Percentiles rank a stretch among this genome's conserved stretches.
phyloP scores from a whole-genome alignment of 1,140 invertebrate species.

The Penaeus japonicus region DNA sequence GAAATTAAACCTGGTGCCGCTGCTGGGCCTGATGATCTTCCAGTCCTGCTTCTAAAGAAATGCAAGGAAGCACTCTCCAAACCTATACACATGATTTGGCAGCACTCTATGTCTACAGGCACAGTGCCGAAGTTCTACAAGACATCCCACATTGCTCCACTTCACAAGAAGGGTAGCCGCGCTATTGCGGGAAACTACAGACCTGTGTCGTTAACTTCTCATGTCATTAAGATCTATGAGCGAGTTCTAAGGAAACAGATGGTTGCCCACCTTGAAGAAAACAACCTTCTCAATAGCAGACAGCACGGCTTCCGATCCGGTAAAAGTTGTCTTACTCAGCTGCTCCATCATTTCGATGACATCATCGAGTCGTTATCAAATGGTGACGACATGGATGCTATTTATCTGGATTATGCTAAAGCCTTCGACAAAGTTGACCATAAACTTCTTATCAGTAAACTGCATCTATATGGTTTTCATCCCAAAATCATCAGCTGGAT shows the following conservation, averaged over 20 bases:
- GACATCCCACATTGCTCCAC: too few species aligned
- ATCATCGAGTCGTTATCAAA: neutral
- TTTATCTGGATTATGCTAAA: neutral
- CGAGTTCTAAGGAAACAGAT: neutral
- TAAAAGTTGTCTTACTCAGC: slow-evolving; percentile 8
- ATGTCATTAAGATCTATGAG: slow-evolving; percentile 17
- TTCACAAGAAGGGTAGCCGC: too few species aligned
- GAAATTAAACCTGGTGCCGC: too few species aligned
- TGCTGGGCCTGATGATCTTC: too few species aligned
- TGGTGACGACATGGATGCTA: neutral
- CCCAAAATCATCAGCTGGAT: neutral
- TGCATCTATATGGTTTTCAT: neutral
- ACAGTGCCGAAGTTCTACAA: too few species aligned
- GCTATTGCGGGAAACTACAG: too few species aligned
- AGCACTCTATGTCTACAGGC: too few species aligned
- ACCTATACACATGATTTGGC: too few species aligned
- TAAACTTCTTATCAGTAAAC: neutral
- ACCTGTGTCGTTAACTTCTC: too few species aligned
- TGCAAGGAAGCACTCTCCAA: too few species aligned
- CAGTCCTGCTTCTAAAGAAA: too few species aligned
- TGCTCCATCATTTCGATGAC: neutral
- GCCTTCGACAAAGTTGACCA: slow-evolving; percentile 28
- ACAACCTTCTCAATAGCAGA: neutral
- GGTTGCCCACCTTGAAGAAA: neutral
- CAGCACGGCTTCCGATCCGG: slow-evolving; percentile 22